phyloP scores from a whole-genome alignment of 2,113 vertebrate genomes.

The Athene cunicularia region DNA sequence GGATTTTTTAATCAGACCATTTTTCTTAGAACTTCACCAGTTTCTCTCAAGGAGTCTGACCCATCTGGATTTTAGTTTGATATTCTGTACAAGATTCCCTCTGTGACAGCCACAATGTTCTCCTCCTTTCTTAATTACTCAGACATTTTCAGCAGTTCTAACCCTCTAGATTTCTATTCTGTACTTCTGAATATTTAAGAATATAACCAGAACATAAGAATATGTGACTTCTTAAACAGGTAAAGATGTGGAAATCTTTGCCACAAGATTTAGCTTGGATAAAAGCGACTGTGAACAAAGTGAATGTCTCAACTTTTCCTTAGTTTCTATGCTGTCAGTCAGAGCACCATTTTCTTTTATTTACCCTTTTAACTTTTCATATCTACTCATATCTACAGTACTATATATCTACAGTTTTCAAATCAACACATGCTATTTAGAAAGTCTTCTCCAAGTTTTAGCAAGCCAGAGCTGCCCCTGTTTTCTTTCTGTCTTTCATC shows the following conservation, averaged over 20 bases:
- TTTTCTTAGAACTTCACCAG: not conserved
- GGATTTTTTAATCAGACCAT: rapidly evolving
- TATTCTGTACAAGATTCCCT: not conserved
- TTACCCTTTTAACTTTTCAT: not conserved
- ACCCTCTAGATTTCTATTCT: not conserved
- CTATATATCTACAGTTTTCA: not conserved
- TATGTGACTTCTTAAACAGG: not conserved
- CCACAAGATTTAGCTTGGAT: not conserved
- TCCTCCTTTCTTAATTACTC: not conserved
- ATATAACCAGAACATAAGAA: not conserved
- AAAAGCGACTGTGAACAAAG: not conserved
- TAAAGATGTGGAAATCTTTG: not conserved
- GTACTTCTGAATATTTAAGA: not conserved
- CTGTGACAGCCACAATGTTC: not conserved
- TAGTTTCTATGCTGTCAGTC: not conserved
- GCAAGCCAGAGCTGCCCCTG: not conserved
- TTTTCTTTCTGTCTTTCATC: not conserved
- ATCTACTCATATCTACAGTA: rapidly evolving
- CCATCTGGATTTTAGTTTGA: not conserved
- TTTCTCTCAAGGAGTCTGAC: not conserved
- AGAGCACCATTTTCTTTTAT: not conserved
- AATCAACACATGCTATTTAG: not conserved
- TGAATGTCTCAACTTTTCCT: not conserved
- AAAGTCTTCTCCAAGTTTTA: not conserved
- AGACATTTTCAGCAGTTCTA: not conserved